Base-by-base conservation (phyloP, 2,797 vertebrate species). In the Poeciliopsis infans region DNA sequence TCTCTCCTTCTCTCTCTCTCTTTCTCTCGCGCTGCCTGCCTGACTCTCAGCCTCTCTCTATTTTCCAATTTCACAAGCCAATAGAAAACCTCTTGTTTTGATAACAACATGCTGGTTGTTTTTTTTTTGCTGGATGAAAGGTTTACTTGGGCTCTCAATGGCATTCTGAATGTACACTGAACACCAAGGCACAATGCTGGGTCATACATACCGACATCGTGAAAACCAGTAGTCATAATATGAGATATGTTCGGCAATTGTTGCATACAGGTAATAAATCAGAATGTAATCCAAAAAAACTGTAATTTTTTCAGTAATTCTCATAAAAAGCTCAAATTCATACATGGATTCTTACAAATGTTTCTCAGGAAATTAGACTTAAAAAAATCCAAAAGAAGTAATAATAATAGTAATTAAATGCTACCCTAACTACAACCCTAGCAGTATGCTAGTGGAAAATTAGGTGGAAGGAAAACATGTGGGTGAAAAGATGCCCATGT, bases 1-100 rank as follows among this genome's bases (percentile, higher is more conserved):
- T 83, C 88, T 89, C 87, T 87, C 85, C 84, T 89, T 82, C 86
- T 89, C 90, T 89, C 90, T 89, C 76, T 81, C 85, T 83, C 84
- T 83, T 83, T 85, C 88, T 91, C 79, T 82, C 82, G 81, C 79
- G 7, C 76, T 66, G 83, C 80, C 89, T 87, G 75, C 81, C 82
- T 88, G 84, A 41, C 87, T 89, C 84, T 75, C 80, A 88, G 84
- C 76, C 80, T 82, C 66, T n/a, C 78, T 87, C 76, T 83, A 83
- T 75, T 81, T 88, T 76, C 75, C 78, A 77, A 71, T 89, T 85
- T 89, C 85, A 86, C 79, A 84, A 83, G 72, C 85, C 31, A 41
- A 85, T 82, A 79, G 74, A 81, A 85, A 90, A 72, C 8, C 82
- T 77, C 75, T 84, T 84, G 80, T 33, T 18, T 86, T 87, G 70